Conservation (phyloP, 2,113 vertebrate genomes). For the Ranitomeya imitator region DNA sequence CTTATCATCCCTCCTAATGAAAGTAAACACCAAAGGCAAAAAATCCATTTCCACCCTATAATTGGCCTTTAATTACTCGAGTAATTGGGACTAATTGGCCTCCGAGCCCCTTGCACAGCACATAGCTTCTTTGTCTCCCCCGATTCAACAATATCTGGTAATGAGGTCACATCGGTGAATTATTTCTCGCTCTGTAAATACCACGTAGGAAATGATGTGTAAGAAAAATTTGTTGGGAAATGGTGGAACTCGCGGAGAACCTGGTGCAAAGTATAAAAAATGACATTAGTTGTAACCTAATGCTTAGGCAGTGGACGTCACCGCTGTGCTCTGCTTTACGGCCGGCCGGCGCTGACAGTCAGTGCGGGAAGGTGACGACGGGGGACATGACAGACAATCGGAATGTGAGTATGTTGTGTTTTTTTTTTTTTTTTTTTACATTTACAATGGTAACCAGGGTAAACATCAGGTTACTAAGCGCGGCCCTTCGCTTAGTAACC, state of each 20-base stretch:
- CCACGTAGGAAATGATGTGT: background rate
- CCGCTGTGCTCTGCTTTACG: too few relatives aligned
- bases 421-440: too few relatives aligned
- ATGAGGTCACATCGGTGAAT: background rate
- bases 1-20: constrained; percentile 1
- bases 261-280: background rate
- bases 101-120: background rate
- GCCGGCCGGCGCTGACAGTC: too few relatives aligned
- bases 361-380: too few relatives aligned
- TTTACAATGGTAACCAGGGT: too few relatives aligned
- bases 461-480: too few relatives aligned
- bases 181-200: constrained; percentile 1
- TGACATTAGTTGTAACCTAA: too few relatives aligned
- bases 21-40: background rate
- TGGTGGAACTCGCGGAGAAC: background rate
- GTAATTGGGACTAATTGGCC: constrained; percentile 9
- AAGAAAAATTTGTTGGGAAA: background rate
- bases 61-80: constrained; percentile 13
- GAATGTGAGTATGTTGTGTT: too few relatives aligned
- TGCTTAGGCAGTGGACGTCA: too few relatives aligned
- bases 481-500: too few relatives aligned
- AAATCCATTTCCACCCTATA: background rate
- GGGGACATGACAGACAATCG: too few relatives aligned
- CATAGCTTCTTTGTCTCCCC: constrained; percentile 1
- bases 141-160: background rate